phyloP scores from a whole-genome alignment of 2,888 invertebrate species.

The Gisinianus flammeolus region DNA sequence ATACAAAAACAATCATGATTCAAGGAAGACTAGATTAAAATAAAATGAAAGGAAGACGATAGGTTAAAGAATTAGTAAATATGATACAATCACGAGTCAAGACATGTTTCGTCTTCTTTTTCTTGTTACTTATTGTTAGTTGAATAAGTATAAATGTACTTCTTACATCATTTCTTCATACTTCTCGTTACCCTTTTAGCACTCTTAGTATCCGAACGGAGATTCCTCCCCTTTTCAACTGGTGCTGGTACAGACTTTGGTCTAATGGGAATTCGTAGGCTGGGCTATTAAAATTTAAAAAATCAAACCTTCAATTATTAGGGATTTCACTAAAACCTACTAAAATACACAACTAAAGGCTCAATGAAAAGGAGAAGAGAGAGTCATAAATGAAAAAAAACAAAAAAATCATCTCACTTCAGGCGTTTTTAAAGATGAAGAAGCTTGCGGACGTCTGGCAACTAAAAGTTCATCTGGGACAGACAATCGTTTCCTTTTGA shows the following conservation, averaged over 20 bases:
- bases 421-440: constrained; percentile 7
- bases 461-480: not conserved
- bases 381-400: not conserved
- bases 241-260: constrained; percentile 3
- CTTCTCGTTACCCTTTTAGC: constrained; percentile 41
- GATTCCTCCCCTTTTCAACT: constrained; percentile 16
- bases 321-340: not conserved
- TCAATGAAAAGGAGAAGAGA: not conserved
- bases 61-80: too few relatives aligned
- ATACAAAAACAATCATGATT: too few relatives aligned
- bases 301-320: not conserved
- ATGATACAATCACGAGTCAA: too few relatives aligned
- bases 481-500: not conserved
- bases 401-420: not conserved
- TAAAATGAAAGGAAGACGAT: too few relatives aligned
- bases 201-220: constrained; percentile 36
- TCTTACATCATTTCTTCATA: constrained; percentile 28
- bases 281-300: not conserved
- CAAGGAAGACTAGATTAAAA: too few relatives aligned
- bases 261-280: not conserved
- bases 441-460: not conserved
- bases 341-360: not conserved
- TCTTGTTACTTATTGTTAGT: too few relatives aligned
- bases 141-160: not conserved
- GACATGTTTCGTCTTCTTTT: too few relatives aligned